phyloP scores from a whole-genome alignment of 30 jellyfish, hydroid and myxozoan genomes.

The Rhopilema esculentum region DNA sequence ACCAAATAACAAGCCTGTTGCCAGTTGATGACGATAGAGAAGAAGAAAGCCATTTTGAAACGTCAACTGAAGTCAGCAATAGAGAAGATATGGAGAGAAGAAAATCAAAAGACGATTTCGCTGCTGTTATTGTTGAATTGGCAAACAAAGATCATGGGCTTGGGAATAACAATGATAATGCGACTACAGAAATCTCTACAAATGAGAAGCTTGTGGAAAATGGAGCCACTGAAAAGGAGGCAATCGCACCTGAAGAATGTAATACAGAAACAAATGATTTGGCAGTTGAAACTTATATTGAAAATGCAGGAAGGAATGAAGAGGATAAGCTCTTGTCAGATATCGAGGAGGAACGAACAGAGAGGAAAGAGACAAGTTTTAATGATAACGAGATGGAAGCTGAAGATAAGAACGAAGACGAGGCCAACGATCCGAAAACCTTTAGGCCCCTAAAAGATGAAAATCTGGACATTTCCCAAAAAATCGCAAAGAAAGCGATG shows the following conservation, averaged over 20 bases:
- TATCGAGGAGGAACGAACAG: background rate
- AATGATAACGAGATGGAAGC: constrained; percentile 2
- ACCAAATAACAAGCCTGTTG: background rate
- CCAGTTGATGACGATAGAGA: background rate
- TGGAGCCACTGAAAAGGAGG: background rate
- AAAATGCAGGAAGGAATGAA: background rate
- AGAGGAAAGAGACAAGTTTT: background rate
- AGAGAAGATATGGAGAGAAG: constrained; percentile 45
- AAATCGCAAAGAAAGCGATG: constrained; percentile 42
- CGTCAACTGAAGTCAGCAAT: constrained; percentile 19
- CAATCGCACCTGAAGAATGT: no score
- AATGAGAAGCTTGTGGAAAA: background rate
- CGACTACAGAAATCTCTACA: background rate
- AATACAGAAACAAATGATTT: background rate
- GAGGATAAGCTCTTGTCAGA: background rate
- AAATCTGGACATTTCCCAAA: constrained; percentile 56
- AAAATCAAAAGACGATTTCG: constrained; percentile 61
- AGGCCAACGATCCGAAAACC: constrained; percentile 6
- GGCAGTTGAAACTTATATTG: background rate
- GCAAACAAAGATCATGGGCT: background rate
- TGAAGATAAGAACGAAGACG: constrained; percentile 13
- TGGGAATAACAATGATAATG: background rate
- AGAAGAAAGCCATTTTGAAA: background rate
- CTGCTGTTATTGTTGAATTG: constrained; percentile 60
- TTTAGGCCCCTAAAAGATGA: constrained; percentile 38